A percentile compares a stretch with the other conserved stretches of the same genome.
Conservation (phyloP, 2,113 vertebrate genomes). For the Verasper variegatus region DNA sequence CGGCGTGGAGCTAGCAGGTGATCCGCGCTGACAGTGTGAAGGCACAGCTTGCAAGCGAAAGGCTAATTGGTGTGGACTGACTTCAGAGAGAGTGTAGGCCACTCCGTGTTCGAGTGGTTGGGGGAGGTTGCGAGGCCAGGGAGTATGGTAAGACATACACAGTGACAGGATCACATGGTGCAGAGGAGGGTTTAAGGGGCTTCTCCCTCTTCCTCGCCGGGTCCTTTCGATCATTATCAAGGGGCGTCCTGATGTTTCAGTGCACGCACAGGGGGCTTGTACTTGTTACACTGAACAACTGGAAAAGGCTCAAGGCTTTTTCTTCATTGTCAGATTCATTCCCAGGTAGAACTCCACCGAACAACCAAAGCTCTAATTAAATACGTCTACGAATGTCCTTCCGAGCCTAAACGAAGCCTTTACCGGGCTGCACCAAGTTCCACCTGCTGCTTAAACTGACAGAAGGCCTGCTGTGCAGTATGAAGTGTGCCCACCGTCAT, state of each 20-base stretch:
- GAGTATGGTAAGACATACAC: conserved; percentile 31
- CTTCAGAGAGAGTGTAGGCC: conserved; percentile 58
- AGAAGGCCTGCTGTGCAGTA: conserved; percentile 6
- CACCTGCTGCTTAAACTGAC: conserved; percentile 1
- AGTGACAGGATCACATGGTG: conserved; percentile 17
- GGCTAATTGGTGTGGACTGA: conserved; percentile 73
- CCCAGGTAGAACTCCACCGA: conserved; percentile 10
- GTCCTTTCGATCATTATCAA: conserved; percentile 57
- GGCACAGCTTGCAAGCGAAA: conserved; percentile 64
- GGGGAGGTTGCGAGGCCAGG: conserved; percentile 38
- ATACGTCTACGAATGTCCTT: background rate
- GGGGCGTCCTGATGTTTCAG: conserved; percentile 43
- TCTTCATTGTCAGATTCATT: conserved; percentile 19
- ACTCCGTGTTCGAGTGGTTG: conserved; percentile 46
- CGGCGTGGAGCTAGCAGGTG: conserved; percentile 60
- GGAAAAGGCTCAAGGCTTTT: conserved; percentile 8
- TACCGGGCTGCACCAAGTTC: background rate
- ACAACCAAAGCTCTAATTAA: conserved; percentile 8
- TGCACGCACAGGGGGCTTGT: conserved; percentile 10
- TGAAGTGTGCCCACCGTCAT: background rate
- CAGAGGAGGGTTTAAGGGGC: background rate
- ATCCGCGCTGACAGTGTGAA: conserved; percentile 69
- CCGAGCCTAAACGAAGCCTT: background rate
- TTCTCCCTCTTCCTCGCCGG: conserved; percentile 14
- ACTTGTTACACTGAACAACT: conserved; percentile 31